Base-by-base conservation (phyloP, 2,888 invertebrate genomes). In the Euzetes globulus region DNA sequence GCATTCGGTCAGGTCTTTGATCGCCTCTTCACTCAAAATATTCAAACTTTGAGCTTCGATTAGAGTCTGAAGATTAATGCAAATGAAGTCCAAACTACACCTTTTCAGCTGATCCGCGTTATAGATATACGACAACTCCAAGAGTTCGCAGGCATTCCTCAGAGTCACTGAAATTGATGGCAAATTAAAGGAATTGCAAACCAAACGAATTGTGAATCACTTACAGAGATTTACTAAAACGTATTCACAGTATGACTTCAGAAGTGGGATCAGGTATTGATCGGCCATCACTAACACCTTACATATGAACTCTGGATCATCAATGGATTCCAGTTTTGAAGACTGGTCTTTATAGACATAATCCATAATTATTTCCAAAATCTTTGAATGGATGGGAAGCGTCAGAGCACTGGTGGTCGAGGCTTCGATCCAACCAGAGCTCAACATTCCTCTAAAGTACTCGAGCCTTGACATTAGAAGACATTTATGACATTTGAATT, bases 391-490 rank as follows among this genome's bases (percentile, higher is more conserved):
- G 73, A 89, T 86, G 19, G 89, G 88, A 29, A 90, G 81, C 37
- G 76, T 45, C 2, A 77, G 27, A 4, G 68, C 33, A 6, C 47
- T 84, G 72, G 84, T 81, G 63, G 82, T 81, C 76, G 85, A 85
- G 71, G 85, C 74, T 65, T 77, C 77, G 74, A 72, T 76, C 92
- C 92, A 93, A 60, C 89, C 87, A 79, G 88, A 87, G 80, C 88
- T 87, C 79, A 93, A 89, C 90, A 94, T 91, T 79, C 89, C 89
- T 76, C 88, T 87, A 81, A 94, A 94, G 82, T 93, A 94, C 78
- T 93, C 92, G n/a, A 91, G 83, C 45, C 92, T 83, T 0, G 91
- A 89, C 0, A 89, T 88, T 22, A 94, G 83, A n/a, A 94, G 84
- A 81, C 92, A 93, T 80, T 89, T 90, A 81, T 94, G 93, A 0